Percentiles rank a stretch among this genome's conserved stretches.
Evolutionary conservation across 2,888 invertebrate species (phyloP).

Genomic region (Uloborus plumipes): DNA sequence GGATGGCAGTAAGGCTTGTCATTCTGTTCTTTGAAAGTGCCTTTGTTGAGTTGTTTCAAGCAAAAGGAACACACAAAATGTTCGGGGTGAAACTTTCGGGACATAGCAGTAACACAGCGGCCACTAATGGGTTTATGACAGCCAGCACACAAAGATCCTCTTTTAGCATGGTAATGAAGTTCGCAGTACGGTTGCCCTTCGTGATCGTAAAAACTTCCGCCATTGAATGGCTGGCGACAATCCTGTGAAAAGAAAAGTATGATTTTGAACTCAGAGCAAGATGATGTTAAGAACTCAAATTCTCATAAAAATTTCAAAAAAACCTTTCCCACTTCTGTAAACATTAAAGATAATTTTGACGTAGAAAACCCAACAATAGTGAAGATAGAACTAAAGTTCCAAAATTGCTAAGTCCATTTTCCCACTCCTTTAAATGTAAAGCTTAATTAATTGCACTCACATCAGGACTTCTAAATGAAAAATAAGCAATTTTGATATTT

Average conservation of each 20-base stretch:
- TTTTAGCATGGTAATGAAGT: constrained; percentile 97
- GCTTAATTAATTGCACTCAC: too few relatives aligned
- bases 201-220: constrained; percentile 98
- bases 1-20: constrained; percentile 98
- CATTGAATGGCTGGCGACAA: constrained; percentile 95
- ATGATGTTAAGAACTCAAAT: too few relatives aligned
- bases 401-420: background rate
- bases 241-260: constrained; percentile 78
- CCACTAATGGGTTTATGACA: constrained; percentile 98
- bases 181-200: constrained; percentile 98
- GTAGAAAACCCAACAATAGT: too few relatives aligned
- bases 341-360: too few relatives aligned
- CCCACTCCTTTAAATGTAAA: background rate
- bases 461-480: too few relatives aligned
- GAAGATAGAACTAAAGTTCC: background rate
- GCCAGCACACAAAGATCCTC: constrained; percentile 96
- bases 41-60: constrained; percentile 96
- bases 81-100: constrained; percentile 98
- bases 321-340: too few relatives aligned
- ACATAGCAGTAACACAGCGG: constrained; percentile 99
- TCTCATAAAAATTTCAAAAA: too few relatives aligned
- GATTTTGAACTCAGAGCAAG: too few relatives aligned
- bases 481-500: too few relatives aligned
- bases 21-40: constrained; percentile 99
- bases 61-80: constrained; percentile 99